Evolutionary conservation across 2,797 vertebrate genomes (phyloP).

Genomic region (Peromyscus aztecus): DNA sequence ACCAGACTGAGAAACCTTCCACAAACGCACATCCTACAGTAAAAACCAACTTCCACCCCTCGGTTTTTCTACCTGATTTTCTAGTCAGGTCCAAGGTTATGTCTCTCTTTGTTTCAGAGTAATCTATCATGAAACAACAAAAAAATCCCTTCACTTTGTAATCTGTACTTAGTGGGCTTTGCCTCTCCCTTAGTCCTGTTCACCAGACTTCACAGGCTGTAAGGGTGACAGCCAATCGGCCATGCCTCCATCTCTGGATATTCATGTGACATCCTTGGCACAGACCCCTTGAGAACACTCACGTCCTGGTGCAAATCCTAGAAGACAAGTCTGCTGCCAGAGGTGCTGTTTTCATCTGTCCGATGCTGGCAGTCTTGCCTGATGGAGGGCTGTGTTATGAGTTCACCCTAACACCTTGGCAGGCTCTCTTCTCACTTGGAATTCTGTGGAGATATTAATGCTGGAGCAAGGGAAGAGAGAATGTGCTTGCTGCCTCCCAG

Average conservation of each 20-base stretch:
- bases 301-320: slow-evolving; percentile 67
- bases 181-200: slow-evolving; percentile 63
- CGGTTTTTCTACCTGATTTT: not conserved
- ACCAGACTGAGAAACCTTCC: not conserved
- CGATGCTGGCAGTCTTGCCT: not conserved
- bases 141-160: slow-evolving; percentile 63
- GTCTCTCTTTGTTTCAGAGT: slow-evolving; percentile 71
- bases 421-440: slow-evolving; percentile 66
- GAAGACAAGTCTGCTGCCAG: slow-evolving; percentile 61
- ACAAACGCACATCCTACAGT: not conserved
- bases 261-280: slow-evolving; percentile 76
- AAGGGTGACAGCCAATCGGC: slow-evolving; percentile 72
- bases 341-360: slow-evolving; percentile 32
- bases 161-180: slow-evolving; percentile 64
- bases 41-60: not conserved
- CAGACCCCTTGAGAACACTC: slow-evolving; percentile 78
- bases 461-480: not conserved
- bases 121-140: slow-evolving; percentile 54
- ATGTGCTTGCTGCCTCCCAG: not conserved
- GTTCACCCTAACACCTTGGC: slow-evolving; percentile 62
- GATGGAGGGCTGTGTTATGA: not conserved
- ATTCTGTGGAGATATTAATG: slow-evolving; percentile 31
- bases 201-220: not conserved
- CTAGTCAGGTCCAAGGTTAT: not conserved
- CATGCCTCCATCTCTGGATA: slow-evolving; percentile 58